Conservation (phyloP, 1,140 invertebrate genomes). For the Heliconius eleuchia region DNA sequence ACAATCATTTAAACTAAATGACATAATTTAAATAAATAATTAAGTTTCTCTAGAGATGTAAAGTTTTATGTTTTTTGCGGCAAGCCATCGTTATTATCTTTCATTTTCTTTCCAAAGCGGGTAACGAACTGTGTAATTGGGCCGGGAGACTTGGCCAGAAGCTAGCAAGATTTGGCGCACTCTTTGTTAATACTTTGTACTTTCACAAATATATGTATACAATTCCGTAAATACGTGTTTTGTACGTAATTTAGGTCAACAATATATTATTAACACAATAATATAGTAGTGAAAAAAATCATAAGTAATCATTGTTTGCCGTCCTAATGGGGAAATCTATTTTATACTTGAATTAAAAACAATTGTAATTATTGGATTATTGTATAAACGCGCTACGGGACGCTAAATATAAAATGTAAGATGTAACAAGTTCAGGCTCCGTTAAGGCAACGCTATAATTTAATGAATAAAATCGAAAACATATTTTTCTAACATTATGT, state of each 20-base stretch:
- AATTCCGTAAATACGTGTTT: conserved; percentile 54
- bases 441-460: too few relatives aligned
- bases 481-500: too few relatives aligned
- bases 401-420: not conserved
- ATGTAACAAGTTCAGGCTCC: not conserved
- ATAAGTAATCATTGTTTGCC: too few relatives aligned
- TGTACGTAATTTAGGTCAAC: too few relatives aligned
- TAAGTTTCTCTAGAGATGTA: not conserved
- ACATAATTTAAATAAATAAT: not conserved
- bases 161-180: conserved; percentile 47
- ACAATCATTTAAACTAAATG: not conserved
- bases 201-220: conserved; percentile 61
- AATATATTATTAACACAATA: too few relatives aligned
- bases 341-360: not conserved
- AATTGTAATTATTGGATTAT: not conserved
- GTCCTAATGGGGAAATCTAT: too few relatives aligned
- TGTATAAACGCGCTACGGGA: not conserved
- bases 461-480: too few relatives aligned
- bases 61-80: conserved; percentile 37
- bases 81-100: conserved; percentile 59
- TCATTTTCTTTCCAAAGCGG: conserved; percentile 66
- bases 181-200: conserved; percentile 27
- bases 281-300: too few relatives aligned
- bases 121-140: conserved; percentile 77
- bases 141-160: conserved; percentile 55